Percentiles rank a stretch among this genome's conserved stretches.
These are phyloP conservation scores for Oriolus oriolus DNA, from an alignment of 2,113 vertebrate species.

Conservation along the genomic window DNA sequence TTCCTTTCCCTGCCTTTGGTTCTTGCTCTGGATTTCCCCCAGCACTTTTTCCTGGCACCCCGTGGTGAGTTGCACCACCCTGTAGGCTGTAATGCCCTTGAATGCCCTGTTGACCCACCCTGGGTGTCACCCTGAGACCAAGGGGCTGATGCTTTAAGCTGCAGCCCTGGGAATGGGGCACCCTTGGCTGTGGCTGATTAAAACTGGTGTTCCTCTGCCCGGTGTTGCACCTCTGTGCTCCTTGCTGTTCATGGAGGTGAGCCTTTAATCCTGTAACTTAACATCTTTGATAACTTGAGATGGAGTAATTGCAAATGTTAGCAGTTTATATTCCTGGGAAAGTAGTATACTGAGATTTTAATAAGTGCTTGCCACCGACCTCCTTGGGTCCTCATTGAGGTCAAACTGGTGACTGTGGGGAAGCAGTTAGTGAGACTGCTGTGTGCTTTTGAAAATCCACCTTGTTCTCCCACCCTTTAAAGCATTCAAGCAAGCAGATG, in stretches of 20 bases:
- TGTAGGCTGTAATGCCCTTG: background rate
- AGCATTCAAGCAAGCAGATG: background rate
- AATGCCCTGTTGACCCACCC: background rate
- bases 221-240: background rate
- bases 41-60: background rate
- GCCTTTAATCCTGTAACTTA: background rate
- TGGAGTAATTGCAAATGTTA: background rate
- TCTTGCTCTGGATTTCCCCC: background rate
- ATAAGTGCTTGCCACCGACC: background rate
- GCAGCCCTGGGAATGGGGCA: background rate
- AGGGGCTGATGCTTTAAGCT: background rate
- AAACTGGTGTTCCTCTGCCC: background rate
- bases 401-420: background rate
- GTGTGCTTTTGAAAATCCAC: conserved; percentile 1
- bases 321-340: background rate
- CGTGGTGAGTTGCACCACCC: background rate
- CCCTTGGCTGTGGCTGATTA: background rate
- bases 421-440: background rate
- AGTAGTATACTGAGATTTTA: background rate
- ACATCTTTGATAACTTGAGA: background rate
- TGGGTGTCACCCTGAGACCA: background rate
- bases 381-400: background rate
- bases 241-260: background rate
- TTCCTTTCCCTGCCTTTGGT: background rate
- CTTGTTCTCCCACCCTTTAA: background rate